Conservation (phyloP, 2,797 vertebrate species). For the Oreochromis mossambicus region DNA sequence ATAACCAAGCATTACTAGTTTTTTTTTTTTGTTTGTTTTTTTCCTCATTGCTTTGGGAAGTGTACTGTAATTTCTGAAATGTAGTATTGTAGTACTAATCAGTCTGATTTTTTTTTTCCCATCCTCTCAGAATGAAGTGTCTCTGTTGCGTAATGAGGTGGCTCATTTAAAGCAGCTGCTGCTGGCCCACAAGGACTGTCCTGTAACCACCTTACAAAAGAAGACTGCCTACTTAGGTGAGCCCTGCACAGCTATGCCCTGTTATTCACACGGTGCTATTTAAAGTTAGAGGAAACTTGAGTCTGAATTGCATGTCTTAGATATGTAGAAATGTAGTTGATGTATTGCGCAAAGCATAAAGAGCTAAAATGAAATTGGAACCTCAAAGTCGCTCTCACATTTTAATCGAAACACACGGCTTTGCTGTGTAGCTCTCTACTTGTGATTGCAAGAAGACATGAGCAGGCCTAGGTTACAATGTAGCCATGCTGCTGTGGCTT, state of each 20-base stretch:
- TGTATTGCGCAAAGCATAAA: background rate
- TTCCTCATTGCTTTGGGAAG: background rate
- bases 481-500: background rate
- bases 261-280: background rate
- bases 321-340: background rate
- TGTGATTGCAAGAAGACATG: background rate
- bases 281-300: background rate
- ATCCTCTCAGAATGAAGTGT: conserved; percentile 90
- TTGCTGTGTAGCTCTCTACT: rapidly evolving
- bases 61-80: background rate
- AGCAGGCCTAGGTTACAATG: background rate
- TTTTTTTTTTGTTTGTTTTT: background rate
- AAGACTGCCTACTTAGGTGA: conserved; percentile 92
- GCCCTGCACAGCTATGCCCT: background rate
- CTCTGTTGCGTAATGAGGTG: conserved; percentile 93
- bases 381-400: background rate
- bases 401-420: background rate
- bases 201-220: conserved; percentile 95
- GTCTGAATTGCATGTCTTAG: background rate
- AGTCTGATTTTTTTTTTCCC: background rate
- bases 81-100: background rate
- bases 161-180: conserved; percentile 97
- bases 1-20: background rate
- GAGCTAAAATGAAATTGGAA: background rate
- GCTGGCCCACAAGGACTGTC: conserved; percentile 98